Conservation (phyloP, 2,797 vertebrate species). For the Leptatherina wallacei region DNA sequence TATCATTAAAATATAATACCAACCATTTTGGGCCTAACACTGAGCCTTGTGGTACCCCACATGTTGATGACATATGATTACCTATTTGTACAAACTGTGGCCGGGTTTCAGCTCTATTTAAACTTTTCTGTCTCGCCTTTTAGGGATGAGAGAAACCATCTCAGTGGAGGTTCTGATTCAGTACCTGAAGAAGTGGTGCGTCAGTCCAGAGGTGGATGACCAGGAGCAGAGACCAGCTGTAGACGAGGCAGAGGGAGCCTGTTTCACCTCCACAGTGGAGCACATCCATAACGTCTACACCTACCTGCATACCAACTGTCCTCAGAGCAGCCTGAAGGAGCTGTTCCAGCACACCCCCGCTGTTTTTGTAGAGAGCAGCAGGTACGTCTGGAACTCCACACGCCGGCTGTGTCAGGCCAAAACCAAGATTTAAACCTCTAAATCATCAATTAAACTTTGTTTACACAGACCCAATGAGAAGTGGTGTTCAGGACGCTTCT, state of each 20-base stretch:
- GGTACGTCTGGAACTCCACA: constrained; percentile 47
- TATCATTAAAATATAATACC: too few relatives aligned
- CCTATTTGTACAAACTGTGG: too few relatives aligned
- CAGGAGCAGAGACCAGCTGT: constrained; percentile 34
- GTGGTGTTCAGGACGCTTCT: constrained; percentile 79
- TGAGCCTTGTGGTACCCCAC: too few relatives aligned
- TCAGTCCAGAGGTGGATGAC: constrained; percentile 43
- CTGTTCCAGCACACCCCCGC: constrained; percentile 83
- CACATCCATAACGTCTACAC: constrained; percentile 82
- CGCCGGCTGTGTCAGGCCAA: too few relatives aligned
- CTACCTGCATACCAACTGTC: constrained; percentile 76
- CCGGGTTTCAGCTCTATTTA: too few relatives aligned
- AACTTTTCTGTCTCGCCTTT: constrained; percentile 6
- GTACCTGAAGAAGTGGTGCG: constrained; percentile 83
- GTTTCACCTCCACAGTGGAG: constrained; percentile 74
- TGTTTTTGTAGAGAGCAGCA: constrained; percentile 79
- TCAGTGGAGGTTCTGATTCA: constrained; percentile 73
- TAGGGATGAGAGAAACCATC: constrained; percentile 80
- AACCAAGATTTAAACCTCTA: background rate
- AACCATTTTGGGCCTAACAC: too few relatives aligned
- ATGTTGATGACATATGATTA: too few relatives aligned
- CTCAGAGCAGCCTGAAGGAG: constrained; percentile 70
- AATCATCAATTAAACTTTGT: background rate
- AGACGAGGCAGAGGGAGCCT: constrained; percentile 58
- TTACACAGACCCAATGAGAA: constrained; percentile 44